Evolutionary conservation across 2,113 vertebrate genomes (phyloP), one percentile per base, ranked within the genome.

Genomic region (Brachyhypopomus occidentalis): DNA sequence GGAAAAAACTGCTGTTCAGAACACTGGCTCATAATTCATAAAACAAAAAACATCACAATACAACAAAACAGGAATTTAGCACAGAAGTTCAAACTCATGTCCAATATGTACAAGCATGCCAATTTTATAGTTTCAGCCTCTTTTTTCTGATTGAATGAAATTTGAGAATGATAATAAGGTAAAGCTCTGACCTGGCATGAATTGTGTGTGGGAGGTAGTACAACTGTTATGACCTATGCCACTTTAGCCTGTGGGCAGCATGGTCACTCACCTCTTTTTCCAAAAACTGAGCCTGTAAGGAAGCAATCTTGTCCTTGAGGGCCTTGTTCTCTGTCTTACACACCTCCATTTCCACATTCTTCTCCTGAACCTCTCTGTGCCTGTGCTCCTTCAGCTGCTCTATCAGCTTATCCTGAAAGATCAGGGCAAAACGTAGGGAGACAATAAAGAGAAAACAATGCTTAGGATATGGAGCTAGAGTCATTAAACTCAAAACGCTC

Each of bases 241-340:
- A 17, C 17, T 52, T 69, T 20, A 69, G 5, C 48, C 22, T 9
- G 55, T 45, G 34, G 19, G 72, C 60, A 73, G 60, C 27, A 52
- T 25, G 41, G n/a, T 75, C 56, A 75, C 70, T 41, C 55, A 83
- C 81, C 86, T 85, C 78, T 69, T 73, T 87, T 19, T 82, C 76
- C 41, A 72, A 73, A 8, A 81, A 71, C 45, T 71, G 81, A 25
- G 70, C 0, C 71, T 96, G 96, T 84, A 98, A 90, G 86, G 90
- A 92, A 78, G 94, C 93, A 56, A 98, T 94, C 84, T 95, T 96
- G 83, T 97, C 95, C 91, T 97, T 99, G 72, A 99, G 89, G 59
- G 97, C 94, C 87, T 96, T 96, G 90, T 97, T 99, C 92, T 99
- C 98, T 87, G 95, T 97, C 88, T 96, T 95, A 88, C 95, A 95